A percentile compares a stretch with the other conserved stretches of the same genome.
phyloP scores from a whole-genome alignment of 2,113 vertebrate species.

The Chlorodrepanis virens region DNA sequence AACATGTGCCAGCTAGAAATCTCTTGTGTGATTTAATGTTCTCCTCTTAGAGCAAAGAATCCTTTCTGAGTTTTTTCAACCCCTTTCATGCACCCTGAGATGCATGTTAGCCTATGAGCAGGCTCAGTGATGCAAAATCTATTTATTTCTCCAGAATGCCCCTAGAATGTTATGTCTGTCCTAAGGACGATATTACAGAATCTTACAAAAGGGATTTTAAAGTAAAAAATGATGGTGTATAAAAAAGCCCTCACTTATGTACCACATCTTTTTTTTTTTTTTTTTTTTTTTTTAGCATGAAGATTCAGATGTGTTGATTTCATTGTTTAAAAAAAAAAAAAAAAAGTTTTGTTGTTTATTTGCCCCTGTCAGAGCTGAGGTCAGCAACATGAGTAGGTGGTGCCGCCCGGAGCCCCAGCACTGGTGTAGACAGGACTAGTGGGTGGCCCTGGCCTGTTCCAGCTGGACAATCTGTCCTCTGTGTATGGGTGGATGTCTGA shows the following conservation, averaged over 20 bases:
- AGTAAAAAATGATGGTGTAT: background rate
- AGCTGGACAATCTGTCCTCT: background rate
- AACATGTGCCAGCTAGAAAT: background rate
- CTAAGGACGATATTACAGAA: background rate
- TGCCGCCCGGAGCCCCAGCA: background rate
- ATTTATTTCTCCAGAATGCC: background rate
- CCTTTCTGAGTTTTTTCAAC: background rate
- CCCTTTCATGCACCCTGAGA: background rate
- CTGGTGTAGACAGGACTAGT: background rate
- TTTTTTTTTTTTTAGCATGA: background rate
- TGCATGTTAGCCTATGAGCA: background rate
- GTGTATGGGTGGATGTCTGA: background rate
- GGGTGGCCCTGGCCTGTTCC: background rate
- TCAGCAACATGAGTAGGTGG: background rate
- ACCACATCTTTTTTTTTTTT: background rate
- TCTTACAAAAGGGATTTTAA: background rate
- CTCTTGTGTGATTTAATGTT: background rate
- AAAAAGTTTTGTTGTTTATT: background rate
- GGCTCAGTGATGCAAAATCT: background rate
- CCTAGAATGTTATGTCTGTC: background rate
- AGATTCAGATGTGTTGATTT: background rate
- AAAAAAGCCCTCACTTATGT: fast-evolving
- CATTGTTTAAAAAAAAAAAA: background rate
- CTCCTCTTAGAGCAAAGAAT: background rate
- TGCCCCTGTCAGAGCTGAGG: background rate